Evolutionary conservation across 23 tunicate species (phyloP), one percentile per base, ranked within the genome.

Genomic region (Ciona savignyi): DNA sequence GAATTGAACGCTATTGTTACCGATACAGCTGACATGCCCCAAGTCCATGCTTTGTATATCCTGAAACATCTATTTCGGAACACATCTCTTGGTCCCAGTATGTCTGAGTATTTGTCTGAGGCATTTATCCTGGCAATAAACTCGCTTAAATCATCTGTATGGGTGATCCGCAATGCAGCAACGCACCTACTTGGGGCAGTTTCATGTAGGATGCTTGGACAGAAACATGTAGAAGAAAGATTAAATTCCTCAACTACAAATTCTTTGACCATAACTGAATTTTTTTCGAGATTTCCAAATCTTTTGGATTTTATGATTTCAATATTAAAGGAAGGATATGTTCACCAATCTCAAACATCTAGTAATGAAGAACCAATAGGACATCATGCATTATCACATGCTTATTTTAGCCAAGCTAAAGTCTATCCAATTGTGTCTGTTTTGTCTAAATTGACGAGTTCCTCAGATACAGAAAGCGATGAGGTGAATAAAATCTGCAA

Each of bases 101-200:
- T 79, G 56, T 1, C 49, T 25, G 30, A 15, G 4, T 49, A 70
- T 70, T 23, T 74, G 4, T 9, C 73, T 3, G 2, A 34, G 6
- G 68, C 68, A 27, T 79, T 83, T 32, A 62, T 70, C 25, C 51
- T 74, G 22, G 65, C 97, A 25, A 3, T 83, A 4, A 63, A 70
- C 19, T 90, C 81, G 30, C 51, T 90, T 0, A 51, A 65, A 0
- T 83, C 89, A 4, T 64, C 81, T 25, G 1, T 90, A 23, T 90
- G 97, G 97, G 77, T 83, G 15, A 81, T 90, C 23, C 62, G 97
- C 22, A 90, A 90, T 75, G 97, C 97, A 4, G 89, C 89, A 22
- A 83, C 82, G 22, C 83, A 82, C 32, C 65, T 90, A 32, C 49
- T 83, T 9, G 85, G 89, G 4, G 83, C 84, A 0, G 70, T 90